phyloP scores from a whole-genome alignment of 2,888 invertebrate species.

The Acanthacorydalis orientalis region DNA sequence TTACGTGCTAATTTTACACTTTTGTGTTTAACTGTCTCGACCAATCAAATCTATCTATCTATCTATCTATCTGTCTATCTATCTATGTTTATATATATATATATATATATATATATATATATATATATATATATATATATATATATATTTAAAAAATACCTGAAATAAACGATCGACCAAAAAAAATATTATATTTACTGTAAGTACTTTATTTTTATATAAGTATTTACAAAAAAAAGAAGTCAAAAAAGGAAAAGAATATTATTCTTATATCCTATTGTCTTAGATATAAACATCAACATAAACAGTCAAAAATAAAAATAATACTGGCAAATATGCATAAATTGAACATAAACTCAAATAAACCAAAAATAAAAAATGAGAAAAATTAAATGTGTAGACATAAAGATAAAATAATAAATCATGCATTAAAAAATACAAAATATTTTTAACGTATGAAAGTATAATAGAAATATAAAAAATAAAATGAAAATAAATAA shows the following conservation, averaged over 20 bases:
- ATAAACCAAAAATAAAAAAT: neutral
- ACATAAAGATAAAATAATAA: no score
- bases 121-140: no score
- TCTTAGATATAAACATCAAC: no score
- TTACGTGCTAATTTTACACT: no score
- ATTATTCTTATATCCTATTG: neutral
- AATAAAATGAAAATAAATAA: neutral
- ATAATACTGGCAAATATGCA: neutral
- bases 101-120: no score
- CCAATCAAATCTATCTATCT: no score
- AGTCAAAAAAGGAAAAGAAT: neutral
- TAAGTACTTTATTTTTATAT: neutral
- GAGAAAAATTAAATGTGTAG: neutral
- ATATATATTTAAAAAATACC: no score
- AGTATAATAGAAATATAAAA: neutral
- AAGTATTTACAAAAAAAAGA: neutral
- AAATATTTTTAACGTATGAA: neutral
- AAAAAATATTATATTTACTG: neutral
- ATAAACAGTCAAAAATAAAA: neutral
- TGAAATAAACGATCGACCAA: neutral
- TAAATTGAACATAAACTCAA: neutral
- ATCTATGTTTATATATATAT: no score
- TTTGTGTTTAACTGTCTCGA: no score
- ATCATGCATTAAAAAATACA: no score
- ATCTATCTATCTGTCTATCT: no score